Base-by-base conservation (phyloP, 92 coral and sea anemone genomes). In the Phenganax subtilis region DNA sequence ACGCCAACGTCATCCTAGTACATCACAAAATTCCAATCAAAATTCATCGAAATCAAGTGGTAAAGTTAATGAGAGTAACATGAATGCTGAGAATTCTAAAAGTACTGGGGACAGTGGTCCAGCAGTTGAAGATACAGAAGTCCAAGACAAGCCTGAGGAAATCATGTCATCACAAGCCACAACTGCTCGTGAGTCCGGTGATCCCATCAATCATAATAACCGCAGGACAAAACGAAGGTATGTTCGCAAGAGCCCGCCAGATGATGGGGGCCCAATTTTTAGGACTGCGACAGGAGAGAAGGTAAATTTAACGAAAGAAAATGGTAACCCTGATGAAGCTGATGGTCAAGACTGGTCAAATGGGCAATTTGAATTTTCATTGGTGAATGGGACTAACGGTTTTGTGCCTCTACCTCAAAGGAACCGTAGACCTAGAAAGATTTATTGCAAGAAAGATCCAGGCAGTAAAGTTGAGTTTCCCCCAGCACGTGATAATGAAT, bases 391-490 rank as follows among this genome's bases (percentile, higher is more conserved):
- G 51, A 51, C 57, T 9, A 62, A 77, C 17, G 82, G 62, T 67
- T 47, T 79, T 27, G 74, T 55, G 44, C 83, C 83, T 52, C 51
- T 79, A 54, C 83, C 83, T 54, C 83, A 79, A 65, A 79, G 83
- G 57, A 62, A 65, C 60, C 73, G 58, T 30, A 51, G 74, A 8
- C 51, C 4, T 31, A 72, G 83, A 8, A 79, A 65, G 55, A 11
- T 51, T 8, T 79, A 79, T 29, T 54, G 53, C 73, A 79, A 53
- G 57, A 79, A 64, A 52, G 57, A 79, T 63, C 83, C 83, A 12
- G 74, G 31, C n/a, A 27, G 57, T 9, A 54, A 79, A 54, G 44
- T 79, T 15, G 57, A 79, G 51, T 79, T 79, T 63, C 83, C 83
- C n/a, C 83, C 83, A 62, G 15, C 60, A 2, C 63, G 62, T 30